These are phyloP conservation scores for Xenopus borealis DNA, from an alignment of 2,113 vertebrate genomes.

Conservation along the genomic window DNA sequence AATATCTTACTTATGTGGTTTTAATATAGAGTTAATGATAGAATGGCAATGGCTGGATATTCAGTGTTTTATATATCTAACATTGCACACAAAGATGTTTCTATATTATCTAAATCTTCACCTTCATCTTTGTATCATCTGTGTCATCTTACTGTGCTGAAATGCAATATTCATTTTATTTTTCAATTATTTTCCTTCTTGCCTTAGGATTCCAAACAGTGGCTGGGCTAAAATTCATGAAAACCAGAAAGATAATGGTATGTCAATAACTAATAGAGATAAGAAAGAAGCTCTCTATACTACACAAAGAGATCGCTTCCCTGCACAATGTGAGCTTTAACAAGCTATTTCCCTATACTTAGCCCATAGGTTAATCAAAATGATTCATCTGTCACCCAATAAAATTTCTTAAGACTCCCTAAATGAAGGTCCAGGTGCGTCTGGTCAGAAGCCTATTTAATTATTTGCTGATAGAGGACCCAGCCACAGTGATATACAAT, in stretches of 20 bases:
- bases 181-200: background rate
- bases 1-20: too few relatives aligned
- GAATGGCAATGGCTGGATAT: too few relatives aligned
- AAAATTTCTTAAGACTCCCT: too few relatives aligned
- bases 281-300: slow-evolving; percentile 29
- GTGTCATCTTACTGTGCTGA: slow-evolving; percentile 16
- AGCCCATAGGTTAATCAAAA: slow-evolving; percentile 47
- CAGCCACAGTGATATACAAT: too few relatives aligned
- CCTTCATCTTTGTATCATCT: slow-evolving; percentile 22
- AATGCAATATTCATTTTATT: background rate
- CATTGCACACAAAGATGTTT: too few relatives aligned
- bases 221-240: slow-evolving; percentile 1
- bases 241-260: slow-evolving; percentile 42
- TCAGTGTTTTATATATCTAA: too few relatives aligned
- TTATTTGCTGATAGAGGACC: too few relatives aligned
- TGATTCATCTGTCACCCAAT: slow-evolving; percentile 37
- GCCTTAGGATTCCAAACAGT: slow-evolving; percentile 26
- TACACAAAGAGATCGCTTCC: background rate
- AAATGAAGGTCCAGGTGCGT: too few relatives aligned
- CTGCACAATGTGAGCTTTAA: slow-evolving; percentile 46
- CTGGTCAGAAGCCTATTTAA: too few relatives aligned
- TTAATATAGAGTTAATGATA: too few relatives aligned
- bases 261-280: slow-evolving; percentile 48
- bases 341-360: slow-evolving; percentile 40
- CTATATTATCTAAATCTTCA: slow-evolving; percentile 16